phyloP scores from a whole-genome alignment of 2,888 invertebrate species.

The Beris chalybata region DNA sequence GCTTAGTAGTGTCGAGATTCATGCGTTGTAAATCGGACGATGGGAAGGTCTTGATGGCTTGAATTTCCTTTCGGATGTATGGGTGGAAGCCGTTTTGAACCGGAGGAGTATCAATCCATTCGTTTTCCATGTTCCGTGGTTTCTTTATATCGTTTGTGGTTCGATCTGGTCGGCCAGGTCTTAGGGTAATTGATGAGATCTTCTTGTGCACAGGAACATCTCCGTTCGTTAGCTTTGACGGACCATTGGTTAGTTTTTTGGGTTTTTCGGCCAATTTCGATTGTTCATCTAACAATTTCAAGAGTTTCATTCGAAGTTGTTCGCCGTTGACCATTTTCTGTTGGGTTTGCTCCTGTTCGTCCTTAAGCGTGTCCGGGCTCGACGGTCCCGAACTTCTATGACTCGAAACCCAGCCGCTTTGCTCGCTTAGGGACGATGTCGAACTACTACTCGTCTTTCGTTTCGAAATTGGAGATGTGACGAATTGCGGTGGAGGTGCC shows the following conservation, averaged over 20 bases:
- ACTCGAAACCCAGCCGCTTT: conserved; percentile 87
- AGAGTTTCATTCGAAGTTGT: conserved; percentile 66
- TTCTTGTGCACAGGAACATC: conserved; percentile 49
- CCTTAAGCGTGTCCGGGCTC: conserved; percentile 60
- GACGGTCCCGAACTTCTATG: conserved; percentile 68
- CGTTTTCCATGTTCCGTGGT: conserved; percentile 40
- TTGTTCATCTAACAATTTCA: conserved; percentile 60
- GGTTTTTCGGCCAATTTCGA: conserved; percentile 42
- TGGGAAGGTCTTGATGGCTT: conserved; percentile 47
- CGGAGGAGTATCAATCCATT: conserved; percentile 42
- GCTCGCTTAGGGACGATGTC: conserved; percentile 74
- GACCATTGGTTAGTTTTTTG: conserved; percentile 10
- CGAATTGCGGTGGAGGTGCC: conserved; percentile 65
- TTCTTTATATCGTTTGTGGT: conserved; percentile 43
- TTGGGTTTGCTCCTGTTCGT: conserved; percentile 46
- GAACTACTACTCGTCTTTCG: conserved; percentile 58
- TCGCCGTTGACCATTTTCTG: conserved; percentile 64
- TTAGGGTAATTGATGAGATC: conserved; percentile 50
- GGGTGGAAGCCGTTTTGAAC: conserved; percentile 55
- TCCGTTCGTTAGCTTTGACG: conserved; percentile 34
- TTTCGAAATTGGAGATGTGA: conserved; percentile 59
- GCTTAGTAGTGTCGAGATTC: conserved; percentile 60
- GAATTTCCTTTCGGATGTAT: conserved; percentile 60
- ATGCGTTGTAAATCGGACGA: conserved; percentile 50
- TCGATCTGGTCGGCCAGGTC: conserved; percentile 44